Percentiles rank a stretch among this genome's conserved stretches.
phyloP scores from a whole-genome alignment of 2,797 vertebrate species.

The Spatula versicolor region DNA sequence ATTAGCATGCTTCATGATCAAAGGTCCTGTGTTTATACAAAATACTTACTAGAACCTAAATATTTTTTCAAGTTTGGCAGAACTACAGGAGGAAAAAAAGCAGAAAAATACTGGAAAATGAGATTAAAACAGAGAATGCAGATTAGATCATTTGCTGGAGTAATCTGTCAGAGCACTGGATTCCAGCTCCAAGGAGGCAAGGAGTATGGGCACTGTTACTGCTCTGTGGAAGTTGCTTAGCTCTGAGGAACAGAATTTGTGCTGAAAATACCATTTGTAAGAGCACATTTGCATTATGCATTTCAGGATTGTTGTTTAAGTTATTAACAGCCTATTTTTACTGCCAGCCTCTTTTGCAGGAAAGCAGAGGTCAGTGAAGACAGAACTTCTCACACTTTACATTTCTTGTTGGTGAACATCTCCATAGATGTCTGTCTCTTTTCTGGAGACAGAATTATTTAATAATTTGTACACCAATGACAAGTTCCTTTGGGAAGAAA shows the following conservation, averaged over 20 bases:
- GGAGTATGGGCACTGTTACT: background rate
- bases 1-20: background rate
- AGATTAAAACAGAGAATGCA: background rate
- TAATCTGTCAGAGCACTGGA: background rate
- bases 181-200: background rate
- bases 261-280: background rate
- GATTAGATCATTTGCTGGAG: background rate
- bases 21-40: background rate
- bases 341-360: background rate
- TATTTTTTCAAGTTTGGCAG: background rate
- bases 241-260: background rate
- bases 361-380: background rate
- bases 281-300: background rate
- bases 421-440: background rate
- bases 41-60: background rate
- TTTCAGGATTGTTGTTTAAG: background rate
- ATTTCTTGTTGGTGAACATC: background rate
- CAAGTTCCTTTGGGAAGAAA: background rate
- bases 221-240: background rate
- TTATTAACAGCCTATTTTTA: background rate
- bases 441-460: background rate
- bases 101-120: background rate
- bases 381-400: background rate
- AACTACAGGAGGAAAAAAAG: background rate
- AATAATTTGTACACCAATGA: background rate